phyloP scores from a whole-genome alignment of 2,888 invertebrate species.

The Torymus auratus region DNA sequence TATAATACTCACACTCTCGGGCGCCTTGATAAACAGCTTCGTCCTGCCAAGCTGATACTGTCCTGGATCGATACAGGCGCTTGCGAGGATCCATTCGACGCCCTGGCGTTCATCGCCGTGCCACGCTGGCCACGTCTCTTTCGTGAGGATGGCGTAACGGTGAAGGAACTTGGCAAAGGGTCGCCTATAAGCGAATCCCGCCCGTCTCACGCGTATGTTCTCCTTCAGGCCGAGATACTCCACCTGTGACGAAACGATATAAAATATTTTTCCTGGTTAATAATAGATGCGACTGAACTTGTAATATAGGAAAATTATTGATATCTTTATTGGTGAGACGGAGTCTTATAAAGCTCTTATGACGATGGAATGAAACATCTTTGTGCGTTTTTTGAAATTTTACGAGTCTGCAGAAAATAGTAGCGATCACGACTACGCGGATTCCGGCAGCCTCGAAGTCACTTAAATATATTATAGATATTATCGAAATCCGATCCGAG shows the following conservation, averaged over 20 bases:
- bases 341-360: too few species aligned
- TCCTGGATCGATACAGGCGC: constrained; percentile 80
- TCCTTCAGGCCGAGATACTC: constrained; percentile 84
- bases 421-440: too few species aligned
- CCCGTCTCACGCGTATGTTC: constrained; percentile 83
- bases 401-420: too few species aligned
- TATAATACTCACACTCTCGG: constrained; percentile 78
- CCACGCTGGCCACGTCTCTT: constrained; percentile 82
- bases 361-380: too few species aligned
- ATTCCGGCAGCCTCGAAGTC: too few species aligned
- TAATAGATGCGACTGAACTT: too few species aligned
- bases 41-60: constrained; percentile 83
- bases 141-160: constrained; percentile 82
- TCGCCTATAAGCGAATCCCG: constrained; percentile 83
- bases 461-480: too few species aligned
- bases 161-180: constrained; percentile 81
- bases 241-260: constrained; percentile 71
- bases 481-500: too few species aligned
- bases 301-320: too few species aligned
- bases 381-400: too few species aligned
- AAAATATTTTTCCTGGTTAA: too few species aligned
- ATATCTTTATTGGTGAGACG: too few species aligned
- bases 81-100: constrained; percentile 79
- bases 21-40: constrained; percentile 84
- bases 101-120: constrained; percentile 78